These are phyloP conservation scores for Orcinus orca DNA, from an alignment of 2,113 vertebrate genomes.

Conservation along the genomic window DNA sequence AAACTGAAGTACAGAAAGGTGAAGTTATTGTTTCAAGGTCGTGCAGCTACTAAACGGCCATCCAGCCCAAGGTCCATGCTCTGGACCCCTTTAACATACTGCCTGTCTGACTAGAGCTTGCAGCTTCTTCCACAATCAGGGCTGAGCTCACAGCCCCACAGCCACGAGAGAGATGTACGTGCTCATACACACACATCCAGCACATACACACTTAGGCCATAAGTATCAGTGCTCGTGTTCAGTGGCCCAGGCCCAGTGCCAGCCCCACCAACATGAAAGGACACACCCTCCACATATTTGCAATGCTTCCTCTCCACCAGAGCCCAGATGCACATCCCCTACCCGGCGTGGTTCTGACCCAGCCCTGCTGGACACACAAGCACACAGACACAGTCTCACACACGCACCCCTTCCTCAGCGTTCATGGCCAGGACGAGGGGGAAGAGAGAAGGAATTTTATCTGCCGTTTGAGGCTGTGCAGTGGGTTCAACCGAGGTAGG, in stretches of 20 bases:
- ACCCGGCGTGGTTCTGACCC: not conserved
- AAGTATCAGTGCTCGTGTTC: not conserved
- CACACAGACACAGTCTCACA: not conserved
- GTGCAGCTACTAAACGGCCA: not conserved
- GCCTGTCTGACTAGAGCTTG: not conserved
- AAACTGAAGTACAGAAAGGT: not conserved
- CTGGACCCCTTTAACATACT: not conserved
- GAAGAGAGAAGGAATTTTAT: constrained; percentile 39
- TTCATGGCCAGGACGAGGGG: not conserved
- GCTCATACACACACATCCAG: not conserved
- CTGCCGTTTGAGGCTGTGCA: not conserved
- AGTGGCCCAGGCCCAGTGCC: not conserved
- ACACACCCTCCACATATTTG: not conserved
- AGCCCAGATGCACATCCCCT: not conserved
- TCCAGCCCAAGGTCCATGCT: not conserved
- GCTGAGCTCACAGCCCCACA: not conserved
- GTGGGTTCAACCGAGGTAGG: not conserved
- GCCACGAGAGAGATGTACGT: not conserved
- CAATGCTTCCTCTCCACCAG: not conserved
- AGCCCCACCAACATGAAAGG: not conserved
- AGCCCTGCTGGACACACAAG: not conserved
- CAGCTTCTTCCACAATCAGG: not conserved
- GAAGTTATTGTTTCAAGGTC: not conserved
- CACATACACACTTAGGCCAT: not conserved
- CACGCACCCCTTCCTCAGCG: not conserved